Percentiles rank a stretch among this genome's conserved stretches.
phyloP scores from a whole-genome alignment of 2,113 vertebrate species.

The Sinocyclocheilus rhinocerous region DNA sequence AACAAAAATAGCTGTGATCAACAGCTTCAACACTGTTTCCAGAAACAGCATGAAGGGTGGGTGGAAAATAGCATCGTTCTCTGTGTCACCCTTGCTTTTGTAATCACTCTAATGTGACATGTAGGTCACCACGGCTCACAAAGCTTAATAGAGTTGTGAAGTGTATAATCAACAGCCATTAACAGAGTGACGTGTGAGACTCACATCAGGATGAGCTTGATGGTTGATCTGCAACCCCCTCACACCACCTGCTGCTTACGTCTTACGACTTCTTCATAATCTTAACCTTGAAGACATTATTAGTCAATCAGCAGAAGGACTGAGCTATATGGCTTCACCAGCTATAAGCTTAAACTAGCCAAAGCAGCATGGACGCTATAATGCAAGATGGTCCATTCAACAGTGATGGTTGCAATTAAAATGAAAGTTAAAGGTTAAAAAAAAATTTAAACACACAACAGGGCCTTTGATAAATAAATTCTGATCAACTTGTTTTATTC shows the following conservation, averaged over 20 bases:
- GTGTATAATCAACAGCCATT: slow-evolving; percentile 8
- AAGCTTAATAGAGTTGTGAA: slow-evolving; percentile 25
- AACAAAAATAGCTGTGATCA: slow-evolving; percentile 33
- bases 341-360: not conserved
- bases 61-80: slow-evolving; percentile 32
- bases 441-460: no score
- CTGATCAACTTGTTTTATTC: no score
- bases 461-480: no score
- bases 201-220: slow-evolving; percentile 10
- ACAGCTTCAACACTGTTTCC: slow-evolving; percentile 35
- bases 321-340: no score
- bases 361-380: not conserved
- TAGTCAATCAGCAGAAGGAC: not conserved
- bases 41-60: slow-evolving; percentile 9
- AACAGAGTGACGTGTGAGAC: slow-evolving; percentile 1
- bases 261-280: not conserved
- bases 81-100: slow-evolving; percentile 17
- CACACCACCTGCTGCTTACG: not conserved
- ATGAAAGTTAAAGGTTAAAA: no score
- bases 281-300: not conserved
- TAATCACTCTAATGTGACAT: slow-evolving; percentile 43
- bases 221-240: not conserved
- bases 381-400: not conserved
- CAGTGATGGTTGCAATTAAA: not conserved
- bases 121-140: slow-evolving; percentile 41